Evolutionary conservation across 2,888 invertebrate species (phyloP), one percentile per base, ranked within the genome.

Genomic region (Xestoiulus laeticollis): DNA sequence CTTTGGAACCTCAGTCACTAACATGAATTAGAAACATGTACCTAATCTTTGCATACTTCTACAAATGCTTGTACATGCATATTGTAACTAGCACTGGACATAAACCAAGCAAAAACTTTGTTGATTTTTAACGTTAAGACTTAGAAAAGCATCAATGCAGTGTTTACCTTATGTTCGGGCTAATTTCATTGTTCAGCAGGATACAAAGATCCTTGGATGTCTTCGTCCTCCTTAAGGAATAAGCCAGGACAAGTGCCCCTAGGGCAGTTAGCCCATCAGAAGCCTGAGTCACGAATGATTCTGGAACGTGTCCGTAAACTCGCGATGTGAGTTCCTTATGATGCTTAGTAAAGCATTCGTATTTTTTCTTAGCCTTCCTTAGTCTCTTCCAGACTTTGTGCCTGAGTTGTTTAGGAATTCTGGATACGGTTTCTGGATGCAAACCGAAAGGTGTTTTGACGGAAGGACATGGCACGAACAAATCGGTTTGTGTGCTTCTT

Each of bases 311-410:
- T 83, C 32, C 30, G 10, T 16, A 33, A 83, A 32, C n/a, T 8
- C 33, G n/a, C 83, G 26, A 8, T 83, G 83, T 30, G 14, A 30
- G n/a, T 38, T 32, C 30, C 38, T 84, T n/a, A 26, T 32, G 38
- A 26, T 32, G 84, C 38, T 33, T 84, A 19, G n/a, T 84, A n/a
- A 26, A n/a, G 33, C 38, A 84, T 38, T 84, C 59, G 59, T 68
- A 22, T 68, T 68, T 68, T 22, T 22, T 68, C 59, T 68, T 68
- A 22, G 59, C 22, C 59, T 26, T 68, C 22, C 59, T 22, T 22
- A 68, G 59, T 19, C 59, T 22, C 59, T 68, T 68, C 59, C 59
- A 68, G 38, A 84, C 84, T 84, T 84, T 84, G 84, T 84, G 33
- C 84, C 84, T 6, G 1, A 38, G 84, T n/a, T 5, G 38, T 5